Percentiles rank a stretch among this genome's conserved stretches.
Conservation (phyloP, 2,888 invertebrate genomes). For the Mesorhabditis belari region DNA sequence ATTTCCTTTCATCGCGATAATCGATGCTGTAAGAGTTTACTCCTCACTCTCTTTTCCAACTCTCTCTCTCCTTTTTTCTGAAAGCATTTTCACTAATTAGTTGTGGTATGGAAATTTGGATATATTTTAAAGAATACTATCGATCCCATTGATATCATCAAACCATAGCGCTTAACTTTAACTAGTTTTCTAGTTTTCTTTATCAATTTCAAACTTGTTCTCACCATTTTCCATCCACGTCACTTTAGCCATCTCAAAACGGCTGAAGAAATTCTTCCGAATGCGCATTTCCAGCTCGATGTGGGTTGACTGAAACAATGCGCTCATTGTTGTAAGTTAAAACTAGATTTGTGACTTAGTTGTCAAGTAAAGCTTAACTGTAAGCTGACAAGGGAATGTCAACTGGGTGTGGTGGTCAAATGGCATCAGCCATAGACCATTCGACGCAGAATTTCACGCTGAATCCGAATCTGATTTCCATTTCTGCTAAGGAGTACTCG, state of each 20-base stretch:
- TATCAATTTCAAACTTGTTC: no score
- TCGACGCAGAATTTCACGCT: no score
- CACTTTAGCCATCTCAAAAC: neutral
- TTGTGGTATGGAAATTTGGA: neutral
- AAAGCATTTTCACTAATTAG: no score
- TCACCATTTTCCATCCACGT: neutral
- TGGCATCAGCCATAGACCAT: no score
- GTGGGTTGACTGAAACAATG: neutral
- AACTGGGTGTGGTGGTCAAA: no score
- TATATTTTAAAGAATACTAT: neutral
- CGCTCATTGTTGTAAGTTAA: no score
- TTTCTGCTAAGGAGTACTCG: no score
- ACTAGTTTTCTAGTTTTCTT: no score
- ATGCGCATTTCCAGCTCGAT: neutral
- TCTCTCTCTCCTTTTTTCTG: no score
- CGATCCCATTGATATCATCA: no score
- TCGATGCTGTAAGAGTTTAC: neutral
- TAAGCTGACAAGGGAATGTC: neutral
- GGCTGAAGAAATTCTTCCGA: neutral
- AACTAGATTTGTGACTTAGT: neutral
- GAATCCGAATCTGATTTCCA: no score
- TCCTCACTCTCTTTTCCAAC: neutral
- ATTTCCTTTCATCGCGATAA: neutral
- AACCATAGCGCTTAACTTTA: no score
- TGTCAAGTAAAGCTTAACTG: neutral